Evolutionary conservation across 2,113 vertebrate genomes (phyloP), one percentile per base, ranked within the genome.

Genomic region (Stegostoma tigrinum): DNA sequence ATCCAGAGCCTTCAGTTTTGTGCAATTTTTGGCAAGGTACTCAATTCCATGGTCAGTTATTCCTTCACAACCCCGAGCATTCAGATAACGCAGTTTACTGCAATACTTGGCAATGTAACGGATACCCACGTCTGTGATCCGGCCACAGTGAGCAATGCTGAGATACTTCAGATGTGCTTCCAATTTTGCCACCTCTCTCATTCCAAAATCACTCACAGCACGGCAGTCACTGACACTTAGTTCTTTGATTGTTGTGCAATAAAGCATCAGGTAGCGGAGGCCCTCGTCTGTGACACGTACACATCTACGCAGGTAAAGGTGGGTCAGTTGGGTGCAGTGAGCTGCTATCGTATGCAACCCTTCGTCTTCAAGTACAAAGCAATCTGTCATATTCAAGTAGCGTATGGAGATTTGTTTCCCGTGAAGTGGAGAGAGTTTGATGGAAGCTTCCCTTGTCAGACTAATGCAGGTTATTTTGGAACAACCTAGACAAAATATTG

Each of bases 381-480:
- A 99, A 97, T 99, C 99, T 3, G 98, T 99, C 99, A 99, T 99
- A 98, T 99, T 99, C 98, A 99, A 97, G 97, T 98, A 99, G 97
- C 98, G 98, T 96, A 98, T 98, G 97, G 99, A 99, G 96, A 99
- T 99, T 96, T 99, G 99, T 97, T 99, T 99, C 96, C 99, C 99
- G 0, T 98, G 98, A 96, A 98, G 97, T 95, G 98, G 98, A 96
- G 98, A 98, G 96, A 98, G 98, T 97, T 98, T 99, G 96, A 99
- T 98, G 38, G 98, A 98, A 95, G 98, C 98, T 97, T 99, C 99
- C 0, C 98, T 98, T 24, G 98, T 99, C 96, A 99, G 95, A 95
- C 99, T 99, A 98, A 99, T 99, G 97, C 99, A 99, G 0, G 99
- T 99, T 75, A 99, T 99, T 97, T 99, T 99, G 97, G 99, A 99